A percentile compares a stretch with the other conserved stretches of the same genome.
Evolutionary conservation across 2,888 invertebrate genomes (phyloP).

Genomic region (Cepaea hortensis): DNA sequence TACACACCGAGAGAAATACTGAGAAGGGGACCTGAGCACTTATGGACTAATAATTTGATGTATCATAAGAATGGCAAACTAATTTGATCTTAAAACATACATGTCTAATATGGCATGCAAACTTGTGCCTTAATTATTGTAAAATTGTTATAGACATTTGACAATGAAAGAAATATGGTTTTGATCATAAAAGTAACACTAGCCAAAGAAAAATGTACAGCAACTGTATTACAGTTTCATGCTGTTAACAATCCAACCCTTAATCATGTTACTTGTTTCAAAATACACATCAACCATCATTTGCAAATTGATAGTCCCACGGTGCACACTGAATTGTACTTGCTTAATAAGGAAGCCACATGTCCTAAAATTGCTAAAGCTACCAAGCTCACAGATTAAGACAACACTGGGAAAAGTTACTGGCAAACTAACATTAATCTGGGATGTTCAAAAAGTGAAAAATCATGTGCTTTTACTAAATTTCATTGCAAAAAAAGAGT

Average conservation of each 20-base stretch:
- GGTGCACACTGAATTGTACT: neutral
- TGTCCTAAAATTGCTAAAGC: neutral
- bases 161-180: constrained; percentile 8
- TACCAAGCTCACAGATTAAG: too few species aligned
- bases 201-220: neutral
- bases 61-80: too few species aligned
- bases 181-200: neutral
- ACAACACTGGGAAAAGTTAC: too few species aligned
- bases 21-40: too few species aligned
- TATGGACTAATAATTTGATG: too few species aligned
- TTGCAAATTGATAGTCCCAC: neutral
- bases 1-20: too few species aligned
- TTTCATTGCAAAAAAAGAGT: neutral
- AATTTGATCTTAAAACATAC: too few species aligned
- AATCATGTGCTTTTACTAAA: too few species aligned
- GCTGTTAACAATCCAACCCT: constrained; percentile 6
- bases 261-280: neutral
- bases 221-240: neutral
- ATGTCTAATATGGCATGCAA: too few species aligned
- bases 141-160: neutral
- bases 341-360: neutral
- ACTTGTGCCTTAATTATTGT: too few species aligned
- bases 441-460: too few species aligned
- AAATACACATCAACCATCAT: neutral
- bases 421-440: too few species aligned